Evolutionary conservation across 2,797 vertebrate genomes (phyloP).

Genomic region (Sebastiscus tertius): DNA sequence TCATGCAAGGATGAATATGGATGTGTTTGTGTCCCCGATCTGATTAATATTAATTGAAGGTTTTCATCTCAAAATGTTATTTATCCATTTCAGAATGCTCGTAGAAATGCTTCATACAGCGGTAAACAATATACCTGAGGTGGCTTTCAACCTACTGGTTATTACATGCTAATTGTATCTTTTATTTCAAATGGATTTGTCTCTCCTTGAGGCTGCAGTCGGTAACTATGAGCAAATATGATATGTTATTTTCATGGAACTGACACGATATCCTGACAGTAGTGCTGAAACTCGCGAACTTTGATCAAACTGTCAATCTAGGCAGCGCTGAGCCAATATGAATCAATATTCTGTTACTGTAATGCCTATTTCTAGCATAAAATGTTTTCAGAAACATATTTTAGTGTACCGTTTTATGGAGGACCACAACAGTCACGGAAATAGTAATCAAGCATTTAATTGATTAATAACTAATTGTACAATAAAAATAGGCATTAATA

Average conservation of each 20-base stretch:
- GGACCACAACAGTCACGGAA: rapidly evolving
- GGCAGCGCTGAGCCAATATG: neutral
- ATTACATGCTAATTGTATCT: neutral
- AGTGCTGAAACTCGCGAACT: neutral
- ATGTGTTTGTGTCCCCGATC: conserved; percentile 27
- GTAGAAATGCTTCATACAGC: neutral
- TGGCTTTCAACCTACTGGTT: neutral
- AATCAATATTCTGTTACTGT: neutral
- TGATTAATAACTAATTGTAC: too few species aligned
- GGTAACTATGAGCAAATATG: neutral
- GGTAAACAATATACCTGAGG: neutral
- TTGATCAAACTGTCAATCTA: rapidly evolving
- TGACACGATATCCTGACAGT: neutral
- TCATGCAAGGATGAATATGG: conserved; percentile 6
- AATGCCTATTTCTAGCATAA: neutral
- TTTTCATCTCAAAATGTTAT: conserved; percentile 12
- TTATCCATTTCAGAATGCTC: neutral
- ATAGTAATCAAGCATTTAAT: too few species aligned
- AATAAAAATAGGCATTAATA: too few species aligned
- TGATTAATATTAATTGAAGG: conserved; percentile 5
- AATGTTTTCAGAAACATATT: neutral
- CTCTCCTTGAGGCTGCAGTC: neutral
- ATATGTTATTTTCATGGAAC: neutral
- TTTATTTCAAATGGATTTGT: neutral
- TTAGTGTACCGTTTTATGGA: neutral